Conservation (phyloP, 2,113 vertebrate genomes). For the Lanius collurio region DNA sequence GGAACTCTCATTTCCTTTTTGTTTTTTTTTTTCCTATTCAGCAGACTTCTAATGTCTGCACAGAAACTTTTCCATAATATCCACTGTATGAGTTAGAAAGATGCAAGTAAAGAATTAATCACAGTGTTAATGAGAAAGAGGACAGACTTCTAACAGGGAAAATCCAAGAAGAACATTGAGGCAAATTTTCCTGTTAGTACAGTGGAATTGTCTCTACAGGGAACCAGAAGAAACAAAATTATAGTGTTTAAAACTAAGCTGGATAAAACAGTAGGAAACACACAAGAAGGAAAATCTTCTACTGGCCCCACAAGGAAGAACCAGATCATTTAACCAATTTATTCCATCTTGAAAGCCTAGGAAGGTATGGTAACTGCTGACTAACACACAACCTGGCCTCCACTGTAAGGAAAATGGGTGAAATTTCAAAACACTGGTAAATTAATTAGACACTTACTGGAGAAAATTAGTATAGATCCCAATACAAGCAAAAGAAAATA, state of each 20-base stretch:
- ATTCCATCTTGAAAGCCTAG: neutral
- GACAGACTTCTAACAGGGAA: constrained; percentile 5
- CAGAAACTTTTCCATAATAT: neutral
- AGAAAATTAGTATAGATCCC: neutral
- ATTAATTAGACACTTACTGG: neutral
- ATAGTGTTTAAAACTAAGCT: neutral
- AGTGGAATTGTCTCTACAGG: neutral
- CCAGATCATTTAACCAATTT: neutral
- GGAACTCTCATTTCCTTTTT: neutral
- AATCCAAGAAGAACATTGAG: neutral
- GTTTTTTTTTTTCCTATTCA: neutral
- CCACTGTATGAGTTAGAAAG: neutral
- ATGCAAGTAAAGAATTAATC: neutral
- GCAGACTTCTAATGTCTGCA: neutral
- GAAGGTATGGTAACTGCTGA: neutral
- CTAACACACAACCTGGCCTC: neutral
- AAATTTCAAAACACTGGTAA: neutral
- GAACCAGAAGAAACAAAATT: neutral
- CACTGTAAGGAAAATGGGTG: neutral
- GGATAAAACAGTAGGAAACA: constrained; percentile 41
- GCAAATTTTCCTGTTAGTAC: constrained; percentile 34
- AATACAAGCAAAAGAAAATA: neutral
- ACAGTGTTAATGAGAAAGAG: neutral
- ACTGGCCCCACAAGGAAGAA: neutral
- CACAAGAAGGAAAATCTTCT: constrained; percentile 9